These are phyloP conservation scores for Melinaea menophilus DNA, from an alignment of 2,888 invertebrate genomes.

Conservation along the genomic window DNA sequence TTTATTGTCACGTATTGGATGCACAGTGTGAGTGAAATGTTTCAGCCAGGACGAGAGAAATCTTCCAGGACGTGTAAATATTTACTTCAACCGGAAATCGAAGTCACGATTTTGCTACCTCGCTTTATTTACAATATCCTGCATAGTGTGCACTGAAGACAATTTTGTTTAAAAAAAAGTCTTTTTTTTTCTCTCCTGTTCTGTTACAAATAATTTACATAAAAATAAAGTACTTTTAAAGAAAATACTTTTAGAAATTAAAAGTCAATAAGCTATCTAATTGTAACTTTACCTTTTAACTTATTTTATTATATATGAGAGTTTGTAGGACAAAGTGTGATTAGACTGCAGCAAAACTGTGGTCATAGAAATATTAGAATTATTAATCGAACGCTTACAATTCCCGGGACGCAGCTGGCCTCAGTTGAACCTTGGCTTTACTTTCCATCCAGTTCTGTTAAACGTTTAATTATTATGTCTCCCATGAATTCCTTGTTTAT, in stretches of 20 bases:
- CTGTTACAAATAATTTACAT: no score
- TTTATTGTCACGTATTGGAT: slow-evolving; percentile 3
- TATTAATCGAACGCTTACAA: slow-evolving; percentile 53
- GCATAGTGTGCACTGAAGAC: no score
- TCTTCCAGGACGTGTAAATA: slow-evolving; percentile 25
- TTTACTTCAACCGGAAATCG: slow-evolving; percentile 23
- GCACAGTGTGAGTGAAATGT: slow-evolving; percentile 13
- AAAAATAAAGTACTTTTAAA: no score
- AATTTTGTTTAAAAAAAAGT: no score
- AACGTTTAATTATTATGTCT: neutral
- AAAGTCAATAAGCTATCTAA: no score
- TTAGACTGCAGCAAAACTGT: slow-evolving; percentile 19
- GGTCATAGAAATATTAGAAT: slow-evolving; percentile 39
- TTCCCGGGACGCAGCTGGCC: slow-evolving; percentile 56
- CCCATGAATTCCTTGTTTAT: neutral
- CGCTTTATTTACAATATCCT: slow-evolving; percentile 11
- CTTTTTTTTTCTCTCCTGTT: no score
- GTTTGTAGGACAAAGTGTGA: no score
- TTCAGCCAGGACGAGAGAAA: slow-evolving; percentile 19
- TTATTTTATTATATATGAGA: no score
- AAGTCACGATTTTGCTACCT: slow-evolving; percentile 11
- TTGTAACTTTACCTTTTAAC: no score
- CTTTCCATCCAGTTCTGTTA: slow-evolving; percentile 38
- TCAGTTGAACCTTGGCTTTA: slow-evolving; percentile 60
- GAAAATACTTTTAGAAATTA: no score